Conservation (phyloP, 2,113 vertebrate genomes). For the Zosterops pallidus region DNA sequence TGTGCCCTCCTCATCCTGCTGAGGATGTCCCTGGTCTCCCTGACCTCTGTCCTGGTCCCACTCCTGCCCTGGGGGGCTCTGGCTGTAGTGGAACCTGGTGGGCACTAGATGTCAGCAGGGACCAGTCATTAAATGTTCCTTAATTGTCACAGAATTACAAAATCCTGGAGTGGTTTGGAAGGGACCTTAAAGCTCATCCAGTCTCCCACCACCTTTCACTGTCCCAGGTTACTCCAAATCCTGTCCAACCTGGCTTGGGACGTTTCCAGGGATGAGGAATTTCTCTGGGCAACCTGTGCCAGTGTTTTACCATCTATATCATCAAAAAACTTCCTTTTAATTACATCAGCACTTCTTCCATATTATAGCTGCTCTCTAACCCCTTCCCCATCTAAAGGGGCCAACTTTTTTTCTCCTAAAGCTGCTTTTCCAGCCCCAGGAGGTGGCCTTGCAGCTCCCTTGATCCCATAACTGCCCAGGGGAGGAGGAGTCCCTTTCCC, state of each 20-base stretch:
- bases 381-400: not conserved
- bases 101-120: conserved; percentile 19
- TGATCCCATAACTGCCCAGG: not conserved
- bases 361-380: not conserved
- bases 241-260: accelerated
- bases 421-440: not conserved
- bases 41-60: not conserved
- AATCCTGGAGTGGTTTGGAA: not conserved
- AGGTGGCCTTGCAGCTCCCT: not conserved
- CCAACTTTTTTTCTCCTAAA: not conserved
- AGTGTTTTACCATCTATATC: not conserved
- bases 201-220: not conserved
- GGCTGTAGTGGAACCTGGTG: not conserved
- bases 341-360: not conserved
- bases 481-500: not conserved
- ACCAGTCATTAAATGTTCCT: not conserved
- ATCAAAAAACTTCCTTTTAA: not conserved
- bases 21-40: not conserved
- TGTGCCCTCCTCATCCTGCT: not conserved
- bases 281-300: not conserved
- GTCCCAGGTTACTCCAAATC: not conserved
- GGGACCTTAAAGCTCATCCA: not conserved
- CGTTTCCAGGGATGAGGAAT: not conserved
- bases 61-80: not conserved
- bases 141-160: not conserved